These are phyloP conservation scores for Gobiocypris rarus DNA, from an alignment of 2,113 vertebrate species.

Conservation along the genomic window DNA sequence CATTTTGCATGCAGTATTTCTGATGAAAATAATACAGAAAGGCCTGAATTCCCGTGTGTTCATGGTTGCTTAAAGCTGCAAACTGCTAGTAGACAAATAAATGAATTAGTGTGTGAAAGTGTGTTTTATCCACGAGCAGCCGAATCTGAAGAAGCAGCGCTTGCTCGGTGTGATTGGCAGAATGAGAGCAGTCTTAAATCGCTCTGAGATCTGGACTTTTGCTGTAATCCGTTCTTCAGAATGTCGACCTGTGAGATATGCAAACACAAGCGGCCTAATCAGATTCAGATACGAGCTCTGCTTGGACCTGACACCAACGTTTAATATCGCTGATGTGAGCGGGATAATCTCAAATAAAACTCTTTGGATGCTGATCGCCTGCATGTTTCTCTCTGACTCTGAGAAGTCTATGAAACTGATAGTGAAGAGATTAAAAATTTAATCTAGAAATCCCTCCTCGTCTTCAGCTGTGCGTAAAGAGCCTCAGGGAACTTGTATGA, in stretches of 20 bases:
- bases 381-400: constrained; percentile 27
- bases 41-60: background rate
- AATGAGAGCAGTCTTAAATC: constrained; percentile 34
- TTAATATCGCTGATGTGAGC: constrained; percentile 16
- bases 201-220: constrained; percentile 22
- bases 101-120: background rate
- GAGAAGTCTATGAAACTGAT: constrained; percentile 20
- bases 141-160: background rate
- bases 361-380: constrained; percentile 32
- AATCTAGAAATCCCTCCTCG: background rate
- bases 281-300: constrained; percentile 9
- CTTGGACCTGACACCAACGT: background rate
- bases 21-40: background rate
- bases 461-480: constrained; percentile 5
- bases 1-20: too few relatives aligned
- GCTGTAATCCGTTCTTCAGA: constrained; percentile 39
- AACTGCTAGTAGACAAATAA: background rate
- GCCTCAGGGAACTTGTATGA: constrained; percentile 13
- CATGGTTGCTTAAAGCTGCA: background rate
- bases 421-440: constrained; percentile 21
- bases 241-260: constrained; percentile 35
- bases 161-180: constrained; percentile 4
- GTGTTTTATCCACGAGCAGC: background rate
- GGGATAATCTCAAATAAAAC: constrained; percentile 37
- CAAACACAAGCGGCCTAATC: constrained; percentile 9